Evolutionary conservation across 1,140 invertebrate genomes (phyloP).

Genomic region (Paralvinella palmiformis): DNA sequence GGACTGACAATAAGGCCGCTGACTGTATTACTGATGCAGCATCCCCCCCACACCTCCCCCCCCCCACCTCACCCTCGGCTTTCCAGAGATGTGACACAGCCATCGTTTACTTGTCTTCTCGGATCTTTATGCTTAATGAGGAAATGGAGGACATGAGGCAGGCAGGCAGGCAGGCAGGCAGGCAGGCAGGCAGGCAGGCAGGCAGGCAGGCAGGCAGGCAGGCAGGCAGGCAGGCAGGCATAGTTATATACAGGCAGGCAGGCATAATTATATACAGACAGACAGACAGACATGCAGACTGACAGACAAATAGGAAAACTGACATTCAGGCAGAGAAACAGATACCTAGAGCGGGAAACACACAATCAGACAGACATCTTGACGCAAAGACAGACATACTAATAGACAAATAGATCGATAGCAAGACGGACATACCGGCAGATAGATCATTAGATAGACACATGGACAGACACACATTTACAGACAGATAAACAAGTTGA

Average conservation of each 20-base stretch:
- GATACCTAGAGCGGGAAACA: background rate
- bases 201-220: slow-evolving; percentile 12
- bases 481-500: too few species aligned
- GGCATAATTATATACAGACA: background rate
- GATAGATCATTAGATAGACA: too few species aligned
- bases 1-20: too few species aligned
- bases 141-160: background rate
- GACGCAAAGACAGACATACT: background rate
- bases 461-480: too few species aligned
- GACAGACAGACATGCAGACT: slow-evolving; percentile 1
- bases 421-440: background rate
- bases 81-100: too few species aligned
- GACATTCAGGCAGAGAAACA: background rate
- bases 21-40: too few species aligned
- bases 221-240: slow-evolving; percentile 12
- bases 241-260: background rate
- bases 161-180: slow-evolving; percentile 10
- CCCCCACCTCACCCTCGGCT: too few species aligned
- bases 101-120: too few species aligned
- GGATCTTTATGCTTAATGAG: too few species aligned
- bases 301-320: background rate
- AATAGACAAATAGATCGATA: background rate
- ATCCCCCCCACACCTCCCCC: too few species aligned
- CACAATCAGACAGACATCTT: background rate
- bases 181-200: slow-evolving; percentile 12